These are phyloP conservation scores for Drosophila testacea DNA, from an alignment of 2,888 invertebrate genomes.

Conservation along the genomic window DNA sequence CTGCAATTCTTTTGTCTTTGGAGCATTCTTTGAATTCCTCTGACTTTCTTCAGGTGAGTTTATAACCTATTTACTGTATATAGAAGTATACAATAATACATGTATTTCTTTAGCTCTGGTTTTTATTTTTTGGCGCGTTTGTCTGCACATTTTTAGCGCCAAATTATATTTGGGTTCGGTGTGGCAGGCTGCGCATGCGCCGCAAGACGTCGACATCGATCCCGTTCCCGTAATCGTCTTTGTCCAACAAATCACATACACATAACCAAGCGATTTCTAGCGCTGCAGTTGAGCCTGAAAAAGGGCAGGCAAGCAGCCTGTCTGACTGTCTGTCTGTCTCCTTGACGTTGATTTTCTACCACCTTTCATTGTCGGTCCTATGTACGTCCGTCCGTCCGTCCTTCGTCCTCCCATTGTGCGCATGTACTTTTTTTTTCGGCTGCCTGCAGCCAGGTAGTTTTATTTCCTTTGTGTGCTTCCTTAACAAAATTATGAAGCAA, in stretches of 20 bases:
- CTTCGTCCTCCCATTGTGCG: constrained; percentile 50
- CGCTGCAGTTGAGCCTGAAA: constrained; percentile 64
- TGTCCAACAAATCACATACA: constrained; percentile 67
- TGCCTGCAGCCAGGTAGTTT: constrained; percentile 72
- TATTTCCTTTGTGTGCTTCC: constrained; percentile 45
- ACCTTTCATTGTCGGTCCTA: constrained; percentile 57
- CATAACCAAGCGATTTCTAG: constrained; percentile 67
- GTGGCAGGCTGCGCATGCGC: constrained; percentile 74
- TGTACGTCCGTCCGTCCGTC: constrained; percentile 6
- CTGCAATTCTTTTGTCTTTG: background rate
- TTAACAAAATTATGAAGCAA: constrained; percentile 36
- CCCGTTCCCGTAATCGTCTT: constrained; percentile 41
- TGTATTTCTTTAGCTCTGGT: constrained; percentile 35
- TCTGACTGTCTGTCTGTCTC: constrained; percentile 43
- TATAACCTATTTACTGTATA: constrained; percentile 1
- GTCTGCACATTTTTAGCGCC: constrained; percentile 67
- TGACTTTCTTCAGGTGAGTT: constrained; percentile 18
- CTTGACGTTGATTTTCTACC: constrained; percentile 70
- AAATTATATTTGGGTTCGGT: constrained; percentile 61
- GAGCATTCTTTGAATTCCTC: background rate
- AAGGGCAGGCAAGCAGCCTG: constrained; percentile 34
- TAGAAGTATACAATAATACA: constrained; percentile 23
- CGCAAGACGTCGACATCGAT: constrained; percentile 69
- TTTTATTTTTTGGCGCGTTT: constrained; percentile 63
- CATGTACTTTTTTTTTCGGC: constrained; percentile 45